phyloP scores from a whole-genome alignment of 2,113 vertebrate genomes.

The Rhabdornis inornatus region DNA sequence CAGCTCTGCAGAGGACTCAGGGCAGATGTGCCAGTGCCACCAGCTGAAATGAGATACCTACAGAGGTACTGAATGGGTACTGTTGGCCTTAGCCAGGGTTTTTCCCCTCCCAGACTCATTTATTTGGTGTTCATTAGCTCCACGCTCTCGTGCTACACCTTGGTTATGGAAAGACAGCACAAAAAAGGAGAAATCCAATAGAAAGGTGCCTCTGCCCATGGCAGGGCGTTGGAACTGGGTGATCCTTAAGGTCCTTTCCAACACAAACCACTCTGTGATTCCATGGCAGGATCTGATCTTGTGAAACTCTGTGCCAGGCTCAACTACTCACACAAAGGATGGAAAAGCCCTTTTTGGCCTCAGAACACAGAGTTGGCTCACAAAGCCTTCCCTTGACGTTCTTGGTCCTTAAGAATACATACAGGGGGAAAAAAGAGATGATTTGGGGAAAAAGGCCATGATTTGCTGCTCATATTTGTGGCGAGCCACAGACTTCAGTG shows the following conservation, averaged over 20 bases:
- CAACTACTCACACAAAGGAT: not conserved
- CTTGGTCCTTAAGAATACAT: rapidly evolving
- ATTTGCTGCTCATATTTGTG: not conserved
- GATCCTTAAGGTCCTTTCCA: not conserved
- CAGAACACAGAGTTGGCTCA: not conserved
- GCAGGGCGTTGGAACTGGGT: not conserved
- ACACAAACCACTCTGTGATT: not conserved
- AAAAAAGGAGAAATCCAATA: not conserved
- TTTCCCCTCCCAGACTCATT: not conserved
- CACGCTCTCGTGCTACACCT: not conserved
- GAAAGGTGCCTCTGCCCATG: not conserved
- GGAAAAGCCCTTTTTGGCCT: not conserved
- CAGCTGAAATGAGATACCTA: not conserved
- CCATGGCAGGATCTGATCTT: rapidly evolving
- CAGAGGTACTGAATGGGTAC: not conserved
- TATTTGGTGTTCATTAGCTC: not conserved
- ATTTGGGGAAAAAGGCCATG: not conserved
- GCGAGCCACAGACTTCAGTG: not conserved
- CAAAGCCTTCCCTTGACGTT: not conserved
- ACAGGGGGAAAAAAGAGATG: not conserved
- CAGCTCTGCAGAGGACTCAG: not conserved
- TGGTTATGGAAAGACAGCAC: not conserved
- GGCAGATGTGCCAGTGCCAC: rapidly evolving
- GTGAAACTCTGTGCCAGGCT: not conserved
- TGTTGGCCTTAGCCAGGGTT: not conserved